These are phyloP conservation scores for Catharus fuscescens DNA, from an alignment of 2,113 vertebrate species.

Conservation along the genomic window DNA sequence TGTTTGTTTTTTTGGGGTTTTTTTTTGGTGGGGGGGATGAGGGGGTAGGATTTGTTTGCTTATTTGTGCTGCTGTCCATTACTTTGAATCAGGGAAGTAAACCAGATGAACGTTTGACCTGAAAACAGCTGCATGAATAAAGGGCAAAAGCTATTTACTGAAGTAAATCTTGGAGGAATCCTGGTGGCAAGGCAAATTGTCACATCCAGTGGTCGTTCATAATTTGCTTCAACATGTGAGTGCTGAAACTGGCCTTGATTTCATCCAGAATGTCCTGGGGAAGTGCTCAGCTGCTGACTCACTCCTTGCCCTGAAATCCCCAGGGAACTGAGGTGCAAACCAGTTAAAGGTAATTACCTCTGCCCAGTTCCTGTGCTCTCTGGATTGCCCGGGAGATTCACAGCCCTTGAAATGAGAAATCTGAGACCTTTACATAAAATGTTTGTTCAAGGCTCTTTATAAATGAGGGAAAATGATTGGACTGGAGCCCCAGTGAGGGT, in stretches of 20 bases:
- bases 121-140: not conserved
- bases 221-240: not conserved
- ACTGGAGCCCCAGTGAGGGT: not conserved
- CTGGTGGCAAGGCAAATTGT: not conserved
- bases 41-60: not conserved
- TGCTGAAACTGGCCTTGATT: not conserved
- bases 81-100: not conserved
- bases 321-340: not conserved
- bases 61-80: not conserved
- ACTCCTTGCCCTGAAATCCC: not conserved
- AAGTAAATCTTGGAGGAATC: not conserved
- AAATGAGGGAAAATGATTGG: not conserved
- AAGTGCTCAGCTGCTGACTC: not conserved
- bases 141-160: not conserved
- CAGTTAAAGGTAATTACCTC: not conserved
- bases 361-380: not conserved
- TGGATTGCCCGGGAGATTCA: not conserved
- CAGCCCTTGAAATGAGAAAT: slow-evolving; percentile 31
- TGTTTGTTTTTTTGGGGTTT: not conserved
- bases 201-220: not conserved
- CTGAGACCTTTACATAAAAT: not conserved
- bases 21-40: not conserved
- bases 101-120: not conserved
- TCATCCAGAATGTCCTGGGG: not conserved
- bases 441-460: slow-evolving; percentile 7